These are phyloP conservation scores for Brachionus angularis DNA, from an alignment of 1,140 invertebrate genomes.

Conservation along the genomic window DNA sequence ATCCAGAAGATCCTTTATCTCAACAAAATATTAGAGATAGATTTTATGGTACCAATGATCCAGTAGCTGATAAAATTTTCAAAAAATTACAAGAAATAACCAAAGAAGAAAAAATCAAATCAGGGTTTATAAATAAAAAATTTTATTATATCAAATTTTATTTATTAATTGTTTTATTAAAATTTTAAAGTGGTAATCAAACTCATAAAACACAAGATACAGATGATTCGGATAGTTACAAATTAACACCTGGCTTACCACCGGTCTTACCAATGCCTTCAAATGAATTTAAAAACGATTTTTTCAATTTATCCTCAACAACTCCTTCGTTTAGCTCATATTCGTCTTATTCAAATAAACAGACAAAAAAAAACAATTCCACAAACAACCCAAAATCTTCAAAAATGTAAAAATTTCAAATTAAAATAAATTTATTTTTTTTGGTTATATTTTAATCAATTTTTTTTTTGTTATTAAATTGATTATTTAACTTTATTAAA, in stretches of 20 bases:
- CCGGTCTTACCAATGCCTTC: conserved; percentile 26
- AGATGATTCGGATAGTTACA: neutral
- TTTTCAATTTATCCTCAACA: conserved; percentile 27
- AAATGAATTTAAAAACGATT: conserved; percentile 41
- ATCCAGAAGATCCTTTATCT: conserved; percentile 96
- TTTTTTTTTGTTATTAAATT: too few relatives aligned
- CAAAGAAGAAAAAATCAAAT: conserved; percentile 69
- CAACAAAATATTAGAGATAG: conserved; percentile 98
- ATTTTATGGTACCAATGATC: conserved; percentile 97
- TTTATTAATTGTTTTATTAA: neutral
- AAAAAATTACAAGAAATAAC: conserved; percentile 84
- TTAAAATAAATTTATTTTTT: too few relatives aligned
- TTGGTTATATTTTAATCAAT: too few relatives aligned
- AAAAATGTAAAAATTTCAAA: too few relatives aligned
- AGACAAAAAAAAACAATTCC: too few relatives aligned
- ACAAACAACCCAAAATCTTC: too few relatives aligned
- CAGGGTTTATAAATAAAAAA: neutral
- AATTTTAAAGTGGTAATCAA: neutral
- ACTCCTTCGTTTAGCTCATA: too few relatives aligned
- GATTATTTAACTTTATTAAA: too few relatives aligned
- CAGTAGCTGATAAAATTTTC: conserved; percentile 95
- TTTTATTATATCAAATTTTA: neutral
- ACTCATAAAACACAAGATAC: neutral
- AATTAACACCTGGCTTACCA: conserved; percentile 12
- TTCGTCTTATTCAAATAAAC: too few relatives aligned